These are phyloP conservation scores for Trichomycterus rosablanca DNA, from an alignment of 2,113 vertebrate genomes.

Conservation along the genomic window DNA sequence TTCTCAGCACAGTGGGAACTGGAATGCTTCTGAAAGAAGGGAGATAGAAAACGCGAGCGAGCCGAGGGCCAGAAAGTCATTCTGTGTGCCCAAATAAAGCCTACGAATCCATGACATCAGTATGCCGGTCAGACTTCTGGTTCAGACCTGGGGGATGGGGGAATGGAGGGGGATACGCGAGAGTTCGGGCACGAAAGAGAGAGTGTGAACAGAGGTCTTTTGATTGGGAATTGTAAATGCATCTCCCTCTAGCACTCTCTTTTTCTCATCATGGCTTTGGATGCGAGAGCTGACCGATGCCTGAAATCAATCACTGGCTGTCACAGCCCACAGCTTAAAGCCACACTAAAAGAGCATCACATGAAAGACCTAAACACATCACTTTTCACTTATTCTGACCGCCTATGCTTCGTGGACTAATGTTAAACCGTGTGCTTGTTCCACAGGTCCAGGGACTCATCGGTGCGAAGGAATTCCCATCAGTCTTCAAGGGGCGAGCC, in stretches of 20 bases:
- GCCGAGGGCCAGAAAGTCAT: slow-evolving; percentile 53
- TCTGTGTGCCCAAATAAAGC: slow-evolving; percentile 44
- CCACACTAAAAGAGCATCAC: slow-evolving; percentile 16
- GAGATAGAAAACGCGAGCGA: neutral
- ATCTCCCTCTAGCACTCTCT: slow-evolving; percentile 26
- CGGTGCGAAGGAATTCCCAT: slow-evolving; percentile 24
- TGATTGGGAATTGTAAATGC: slow-evolving; percentile 55
- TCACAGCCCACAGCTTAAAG: slow-evolving; percentile 10
- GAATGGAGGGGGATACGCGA: slow-evolving; percentile 8
- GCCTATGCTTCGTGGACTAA: slow-evolving; percentile 10
- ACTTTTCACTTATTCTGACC: slow-evolving; percentile 13
- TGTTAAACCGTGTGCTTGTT: slow-evolving; percentile 30
- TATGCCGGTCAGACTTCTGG: slow-evolving; percentile 40
- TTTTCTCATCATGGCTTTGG: slow-evolving; percentile 27
- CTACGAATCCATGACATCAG: slow-evolving; percentile 54
- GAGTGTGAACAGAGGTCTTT: slow-evolving; percentile 42
- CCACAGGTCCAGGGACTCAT: slow-evolving; percentile 27
- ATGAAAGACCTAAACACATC: slow-evolving; percentile 25
- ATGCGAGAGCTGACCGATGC: slow-evolving; percentile 7
- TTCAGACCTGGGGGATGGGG: slow-evolving; percentile 24
- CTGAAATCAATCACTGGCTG: slow-evolving; percentile 38
- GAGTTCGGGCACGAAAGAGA: too few relatives aligned
- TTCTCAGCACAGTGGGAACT: slow-evolving; percentile 46
- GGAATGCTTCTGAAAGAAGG: slow-evolving; percentile 44
- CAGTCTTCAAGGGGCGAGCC: slow-evolving; percentile 1